Conservation (phyloP, 1,140 invertebrate genomes). For the Zaprionus ornatus region DNA sequence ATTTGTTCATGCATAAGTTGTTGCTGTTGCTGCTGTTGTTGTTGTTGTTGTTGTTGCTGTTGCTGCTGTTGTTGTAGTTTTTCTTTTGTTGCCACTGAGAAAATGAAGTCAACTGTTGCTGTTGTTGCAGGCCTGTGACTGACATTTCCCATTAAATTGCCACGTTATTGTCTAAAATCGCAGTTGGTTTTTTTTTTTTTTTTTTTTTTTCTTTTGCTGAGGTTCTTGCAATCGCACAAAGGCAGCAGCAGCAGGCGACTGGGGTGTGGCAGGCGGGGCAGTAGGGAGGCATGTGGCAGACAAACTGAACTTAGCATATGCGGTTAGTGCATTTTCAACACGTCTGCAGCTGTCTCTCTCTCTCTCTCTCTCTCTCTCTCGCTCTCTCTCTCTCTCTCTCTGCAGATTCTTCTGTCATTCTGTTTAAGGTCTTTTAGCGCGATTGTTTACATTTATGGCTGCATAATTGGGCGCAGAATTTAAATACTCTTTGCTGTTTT, state of each 20-base stretch:
- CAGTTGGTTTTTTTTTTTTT: conserved; percentile 7
- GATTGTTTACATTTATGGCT: conserved; percentile 81
- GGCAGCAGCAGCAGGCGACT: background rate
- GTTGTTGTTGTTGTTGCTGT: conserved; percentile 52
- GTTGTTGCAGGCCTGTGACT: conserved; percentile 61
- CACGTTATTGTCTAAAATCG: conserved; percentile 65
- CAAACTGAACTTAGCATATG: conserved; percentile 70
- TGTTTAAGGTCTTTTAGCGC: conserved; percentile 72
- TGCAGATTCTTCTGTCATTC: conserved; percentile 27
- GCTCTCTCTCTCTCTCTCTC: background rate
- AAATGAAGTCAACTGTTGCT: conserved; percentile 68
- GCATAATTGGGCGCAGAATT: conserved; percentile 70
- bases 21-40: conserved; percentile 32
- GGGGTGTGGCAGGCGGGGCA: background rate
- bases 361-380: background rate
- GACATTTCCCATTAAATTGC: conserved; percentile 80
- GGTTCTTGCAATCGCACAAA: conserved; percentile 34
- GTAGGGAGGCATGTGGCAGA: background rate
- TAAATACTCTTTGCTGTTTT: conserved; percentile 16
- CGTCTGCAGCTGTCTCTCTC: conserved; percentile 12
- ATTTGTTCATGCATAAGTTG: conserved; percentile 62
- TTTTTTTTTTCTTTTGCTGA: conserved; percentile 15
- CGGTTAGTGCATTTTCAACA: conserved; percentile 67
- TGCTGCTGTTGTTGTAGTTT: conserved; percentile 45
- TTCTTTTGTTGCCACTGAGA: conserved; percentile 54